A percentile compares a stretch with the other conserved stretches of the same genome.
Conservation (phyloP, 2,888 invertebrate species). For the Eupeodes latifasciatus region DNA sequence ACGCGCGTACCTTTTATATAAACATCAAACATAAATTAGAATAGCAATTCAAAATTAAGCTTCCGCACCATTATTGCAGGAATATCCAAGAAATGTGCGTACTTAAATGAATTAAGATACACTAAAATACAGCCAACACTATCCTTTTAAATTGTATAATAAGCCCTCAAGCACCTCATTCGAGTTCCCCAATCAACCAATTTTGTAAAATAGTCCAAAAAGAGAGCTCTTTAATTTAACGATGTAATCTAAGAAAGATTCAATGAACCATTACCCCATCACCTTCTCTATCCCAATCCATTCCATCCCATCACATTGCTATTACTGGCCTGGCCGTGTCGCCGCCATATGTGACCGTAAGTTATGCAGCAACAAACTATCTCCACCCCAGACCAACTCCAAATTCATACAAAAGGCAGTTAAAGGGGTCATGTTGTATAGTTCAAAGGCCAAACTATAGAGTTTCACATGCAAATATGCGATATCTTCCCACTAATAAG, state of each 20-base stretch:
- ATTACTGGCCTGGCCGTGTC: slow-evolving; percentile 1
- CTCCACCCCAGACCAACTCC: background rate
- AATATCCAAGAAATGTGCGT: slow-evolving; percentile 33
- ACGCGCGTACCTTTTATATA: background rate
- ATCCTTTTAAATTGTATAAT: slow-evolving; percentile 36
- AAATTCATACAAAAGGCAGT: background rate
- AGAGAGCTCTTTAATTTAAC: slow-evolving; percentile 59
- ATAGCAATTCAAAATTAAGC: slow-evolving; percentile 57
- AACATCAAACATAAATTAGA: slow-evolving; percentile 44
- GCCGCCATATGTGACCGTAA: slow-evolving; percentile 67
- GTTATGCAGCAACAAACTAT: slow-evolving; percentile 62
- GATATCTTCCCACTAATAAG: slow-evolving; percentile 16
- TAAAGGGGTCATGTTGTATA: slow-evolving; percentile 54
- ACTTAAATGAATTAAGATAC: background rate
- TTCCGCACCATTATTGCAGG: slow-evolving; percentile 33
- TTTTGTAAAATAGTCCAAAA: slow-evolving; percentile 10
- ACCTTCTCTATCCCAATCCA: slow-evolving; percentile 32
- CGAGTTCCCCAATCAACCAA: slow-evolving; percentile 2
- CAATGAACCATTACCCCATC: slow-evolving; percentile 63
- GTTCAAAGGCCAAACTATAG: slow-evolving; percentile 64
- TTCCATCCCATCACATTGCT: slow-evolving; percentile 40
- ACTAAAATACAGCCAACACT: slow-evolving; percentile 43
- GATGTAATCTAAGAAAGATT: slow-evolving; percentile 69
- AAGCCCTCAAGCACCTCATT: slow-evolving; percentile 34
- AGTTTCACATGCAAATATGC: slow-evolving; percentile 58